These are phyloP conservation scores for Zaprionus ghesquierei DNA, from an alignment of 1,140 invertebrate genomes.

Conservation along the genomic window DNA sequence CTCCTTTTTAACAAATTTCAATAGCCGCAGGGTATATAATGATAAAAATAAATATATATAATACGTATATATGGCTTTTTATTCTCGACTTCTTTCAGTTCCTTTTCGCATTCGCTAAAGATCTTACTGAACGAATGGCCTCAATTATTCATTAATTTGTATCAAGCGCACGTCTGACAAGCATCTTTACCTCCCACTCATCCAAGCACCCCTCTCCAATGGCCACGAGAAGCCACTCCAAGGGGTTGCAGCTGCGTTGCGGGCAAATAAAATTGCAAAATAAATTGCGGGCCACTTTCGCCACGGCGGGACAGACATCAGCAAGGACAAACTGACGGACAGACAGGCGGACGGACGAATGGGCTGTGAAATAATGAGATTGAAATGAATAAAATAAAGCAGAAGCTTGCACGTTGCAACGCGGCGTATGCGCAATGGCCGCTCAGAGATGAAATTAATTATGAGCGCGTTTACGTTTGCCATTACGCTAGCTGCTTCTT, in stretches of 20 bases:
- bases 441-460: conserved; percentile 42
- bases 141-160: conserved; percentile 46
- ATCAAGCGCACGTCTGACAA: conserved; percentile 9
- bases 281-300: conserved; percentile 38
- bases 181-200: neutral
- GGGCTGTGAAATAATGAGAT: conserved; percentile 29
- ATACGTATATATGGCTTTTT: neutral
- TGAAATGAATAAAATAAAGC: conserved; percentile 35
- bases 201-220: neutral
- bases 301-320: neutral
- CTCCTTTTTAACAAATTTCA: too few species aligned
- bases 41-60: too few species aligned
- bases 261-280: conserved; percentile 32
- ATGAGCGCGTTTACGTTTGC: conserved; percentile 40
- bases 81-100: neutral
- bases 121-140: conserved; percentile 10
- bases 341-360: conserved; percentile 6
- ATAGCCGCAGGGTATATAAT: too few species aligned
- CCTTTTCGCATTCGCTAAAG: neutral
- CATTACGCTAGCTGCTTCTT: conserved; percentile 16
- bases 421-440: conserved; percentile 36
- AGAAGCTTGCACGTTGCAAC: conserved; percentile 1
- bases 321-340: conserved; percentile 11
- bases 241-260: neutral
- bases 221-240: neutral